Evolutionary conservation across 2,888 invertebrate species (phyloP).

Genomic region (Apamea crenata): DNA sequence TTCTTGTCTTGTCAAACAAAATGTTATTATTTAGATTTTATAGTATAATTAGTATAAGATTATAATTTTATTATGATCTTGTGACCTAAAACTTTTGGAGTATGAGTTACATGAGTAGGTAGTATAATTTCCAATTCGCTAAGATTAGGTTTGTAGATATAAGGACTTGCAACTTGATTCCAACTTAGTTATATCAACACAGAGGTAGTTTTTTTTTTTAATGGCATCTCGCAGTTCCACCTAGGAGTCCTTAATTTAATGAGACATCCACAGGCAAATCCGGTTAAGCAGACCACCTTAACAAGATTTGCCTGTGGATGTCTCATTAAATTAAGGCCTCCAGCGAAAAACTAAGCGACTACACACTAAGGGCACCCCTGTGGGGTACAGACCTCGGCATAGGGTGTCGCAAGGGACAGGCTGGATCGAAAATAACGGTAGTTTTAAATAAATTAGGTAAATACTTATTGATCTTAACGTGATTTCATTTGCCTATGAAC

Average conservation of each 20-base stretch:
- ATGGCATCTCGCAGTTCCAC: too few relatives aligned
- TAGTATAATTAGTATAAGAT: background rate
- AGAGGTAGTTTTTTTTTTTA: background rate
- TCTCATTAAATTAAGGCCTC: too few relatives aligned
- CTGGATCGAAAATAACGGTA: too few relatives aligned
- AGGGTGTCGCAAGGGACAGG: too few relatives aligned
- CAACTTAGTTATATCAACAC: constrained; percentile 4
- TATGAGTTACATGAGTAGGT: background rate
- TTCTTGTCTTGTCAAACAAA: background rate
- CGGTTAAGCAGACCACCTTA: too few relatives aligned
- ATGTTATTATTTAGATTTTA: background rate
- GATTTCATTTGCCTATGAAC: background rate
- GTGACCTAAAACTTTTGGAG: background rate
- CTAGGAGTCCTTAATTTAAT: too few relatives aligned
- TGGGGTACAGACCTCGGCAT: too few relatives aligned
- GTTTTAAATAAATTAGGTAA: background rate
- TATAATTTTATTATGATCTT: background rate
- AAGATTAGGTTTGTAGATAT: background rate
- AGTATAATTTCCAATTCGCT: background rate
- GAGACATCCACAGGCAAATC: too few relatives aligned
- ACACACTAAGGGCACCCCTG: too few relatives aligned
- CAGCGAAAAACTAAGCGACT: too few relatives aligned
- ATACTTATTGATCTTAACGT: background rate
- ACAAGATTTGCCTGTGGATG: too few relatives aligned
- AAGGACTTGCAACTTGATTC: background rate